These are phyloP conservation scores for Tarsius wallacei DNA, from an alignment of 2,797 vertebrate genomes.

Conservation along the genomic window DNA sequence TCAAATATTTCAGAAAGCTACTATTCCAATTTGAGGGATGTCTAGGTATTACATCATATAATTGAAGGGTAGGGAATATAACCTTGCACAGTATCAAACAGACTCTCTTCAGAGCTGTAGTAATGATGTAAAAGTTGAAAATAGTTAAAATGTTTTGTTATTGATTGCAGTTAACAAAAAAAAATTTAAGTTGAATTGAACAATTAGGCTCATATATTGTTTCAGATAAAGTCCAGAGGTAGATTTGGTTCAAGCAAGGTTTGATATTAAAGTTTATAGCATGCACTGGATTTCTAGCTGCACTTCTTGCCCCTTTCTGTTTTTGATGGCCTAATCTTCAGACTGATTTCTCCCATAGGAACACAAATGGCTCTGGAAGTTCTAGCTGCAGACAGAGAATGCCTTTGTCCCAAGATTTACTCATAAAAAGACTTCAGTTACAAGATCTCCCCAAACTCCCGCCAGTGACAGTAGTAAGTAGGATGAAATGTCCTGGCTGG, in stretches of 20 bases:
- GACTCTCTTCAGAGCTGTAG: neutral
- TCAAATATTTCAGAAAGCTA: neutral
- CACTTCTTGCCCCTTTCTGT: neutral
- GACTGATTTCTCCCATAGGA: neutral
- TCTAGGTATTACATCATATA: neutral
- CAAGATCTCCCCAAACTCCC: neutral
- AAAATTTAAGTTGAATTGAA: slow-evolving; percentile 8
- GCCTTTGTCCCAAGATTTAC: slow-evolving; percentile 26
- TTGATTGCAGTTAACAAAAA: neutral
- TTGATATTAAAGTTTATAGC: slow-evolving; percentile 6
- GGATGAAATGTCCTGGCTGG: neutral
- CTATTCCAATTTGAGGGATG: neutral
- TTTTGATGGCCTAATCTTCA: slow-evolving; percentile 12
- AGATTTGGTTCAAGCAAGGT: neutral
- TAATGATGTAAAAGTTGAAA: slow-evolving; percentile 35
- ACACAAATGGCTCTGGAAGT: neutral
- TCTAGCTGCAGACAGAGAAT: neutral
- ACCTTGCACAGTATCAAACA: neutral
- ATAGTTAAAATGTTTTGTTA: neutral
- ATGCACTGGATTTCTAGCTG: neutral
- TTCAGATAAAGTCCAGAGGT: neutral
- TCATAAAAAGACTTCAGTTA: neutral
- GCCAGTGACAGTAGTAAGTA: neutral
- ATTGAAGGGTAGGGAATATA: neutral
- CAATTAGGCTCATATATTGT: neutral